Percentiles rank a stretch among this genome's conserved stretches.
phyloP scores from a whole-genome alignment of 2,888 invertebrate genomes.

The Phyllotreta striolata region DNA sequence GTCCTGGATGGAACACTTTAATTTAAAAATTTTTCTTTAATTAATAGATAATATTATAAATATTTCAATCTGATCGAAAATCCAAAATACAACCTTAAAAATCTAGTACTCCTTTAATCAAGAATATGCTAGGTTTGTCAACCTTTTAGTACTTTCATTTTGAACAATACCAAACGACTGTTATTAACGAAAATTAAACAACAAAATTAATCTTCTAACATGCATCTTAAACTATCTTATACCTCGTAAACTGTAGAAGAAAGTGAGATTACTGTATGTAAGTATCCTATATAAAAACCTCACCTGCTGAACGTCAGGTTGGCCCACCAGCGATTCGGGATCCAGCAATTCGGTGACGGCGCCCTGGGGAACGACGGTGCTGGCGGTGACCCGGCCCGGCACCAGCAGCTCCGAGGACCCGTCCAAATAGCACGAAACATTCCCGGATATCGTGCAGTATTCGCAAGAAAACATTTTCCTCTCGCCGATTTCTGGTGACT shows the following conservation, averaged over 20 bases:
- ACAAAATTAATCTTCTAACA: neutral
- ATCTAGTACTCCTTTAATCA: too few relatives aligned
- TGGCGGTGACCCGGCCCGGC: constrained; percentile 57
- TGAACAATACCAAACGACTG: too few relatives aligned
- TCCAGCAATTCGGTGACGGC: constrained; percentile 54
- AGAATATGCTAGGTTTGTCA: too few relatives aligned
- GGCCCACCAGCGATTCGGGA: constrained; percentile 51
- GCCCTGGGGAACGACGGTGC: constrained; percentile 55
- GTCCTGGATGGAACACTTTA: too few relatives aligned
- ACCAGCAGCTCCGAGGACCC: constrained; percentile 54
- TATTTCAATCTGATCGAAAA: too few relatives aligned
- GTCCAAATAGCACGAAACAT: constrained; percentile 49
- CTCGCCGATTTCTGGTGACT: constrained; percentile 11
- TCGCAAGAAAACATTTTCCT: constrained; percentile 51
- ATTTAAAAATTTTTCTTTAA: too few relatives aligned
- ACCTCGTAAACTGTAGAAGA: neutral
- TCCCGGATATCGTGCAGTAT: constrained; percentile 41
- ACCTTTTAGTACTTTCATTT: too few relatives aligned
- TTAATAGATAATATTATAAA: too few relatives aligned
- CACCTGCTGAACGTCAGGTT: constrained; percentile 58
- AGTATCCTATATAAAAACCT: constrained; percentile 29
- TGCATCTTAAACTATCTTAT: neutral
- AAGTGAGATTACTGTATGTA: neutral
- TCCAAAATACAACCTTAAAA: too few relatives aligned
- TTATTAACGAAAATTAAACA: too few relatives aligned